phyloP scores from a whole-genome alignment of 2,113 vertebrate species.

The Eupsittula cactorum region DNA sequence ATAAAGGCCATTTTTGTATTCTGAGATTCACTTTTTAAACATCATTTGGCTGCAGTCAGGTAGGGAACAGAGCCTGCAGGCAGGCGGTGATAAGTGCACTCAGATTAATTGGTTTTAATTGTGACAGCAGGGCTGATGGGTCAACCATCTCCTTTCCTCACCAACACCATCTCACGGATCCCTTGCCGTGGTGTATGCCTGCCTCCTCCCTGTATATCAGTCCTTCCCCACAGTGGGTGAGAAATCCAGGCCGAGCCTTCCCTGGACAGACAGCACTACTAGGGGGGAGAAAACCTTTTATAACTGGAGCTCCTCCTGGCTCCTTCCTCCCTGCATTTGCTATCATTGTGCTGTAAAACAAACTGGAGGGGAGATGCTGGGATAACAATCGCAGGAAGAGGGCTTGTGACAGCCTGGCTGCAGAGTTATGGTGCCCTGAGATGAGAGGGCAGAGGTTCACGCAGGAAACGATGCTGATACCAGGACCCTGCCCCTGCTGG shows the following conservation, averaged over 20 bases:
- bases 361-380: conserved; percentile 8
- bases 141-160: background rate
- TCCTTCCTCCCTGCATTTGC: conserved; percentile 14
- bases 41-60: fast-evolving
- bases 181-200: background rate
- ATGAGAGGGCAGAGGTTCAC: background rate
- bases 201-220: background rate
- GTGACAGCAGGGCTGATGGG: background rate
- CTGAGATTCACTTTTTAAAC: background rate
- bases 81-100: background rate
- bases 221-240: background rate
- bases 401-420: background rate
- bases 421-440: conserved; percentile 21
- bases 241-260: background rate
- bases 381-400: conserved; percentile 56
- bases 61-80: background rate
- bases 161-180: background rate
- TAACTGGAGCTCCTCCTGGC: background rate
- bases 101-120: background rate
- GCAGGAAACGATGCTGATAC: background rate
- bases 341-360: conserved; percentile 23
- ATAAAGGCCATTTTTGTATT: background rate
- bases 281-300: background rate
- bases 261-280: background rate
- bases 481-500: background rate